Conservation (phyloP, 2,797 vertebrate species). For the Cephalopachus bancanus region DNA sequence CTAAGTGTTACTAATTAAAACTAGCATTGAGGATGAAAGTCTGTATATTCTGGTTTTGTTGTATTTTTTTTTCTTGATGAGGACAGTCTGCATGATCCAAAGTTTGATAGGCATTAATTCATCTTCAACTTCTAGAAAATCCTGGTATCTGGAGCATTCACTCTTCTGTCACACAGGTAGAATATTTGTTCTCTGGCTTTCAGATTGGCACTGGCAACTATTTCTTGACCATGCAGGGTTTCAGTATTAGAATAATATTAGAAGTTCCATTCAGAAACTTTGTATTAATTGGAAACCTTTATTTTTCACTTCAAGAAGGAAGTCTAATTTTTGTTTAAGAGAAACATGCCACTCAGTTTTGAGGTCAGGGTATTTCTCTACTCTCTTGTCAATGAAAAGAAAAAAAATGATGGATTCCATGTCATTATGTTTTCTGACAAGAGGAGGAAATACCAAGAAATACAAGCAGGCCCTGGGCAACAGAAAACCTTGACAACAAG, state of each 20-base stretch:
- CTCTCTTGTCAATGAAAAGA: not conserved
- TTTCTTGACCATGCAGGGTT: not conserved
- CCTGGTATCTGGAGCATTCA: not conserved
- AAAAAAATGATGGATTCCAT: not conserved
- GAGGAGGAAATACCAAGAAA: not conserved
- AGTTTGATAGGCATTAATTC: not conserved
- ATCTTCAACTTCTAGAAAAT: not conserved
- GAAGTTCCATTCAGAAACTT: not conserved
- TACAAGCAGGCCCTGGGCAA: not conserved
- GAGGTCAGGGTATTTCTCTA: not conserved
- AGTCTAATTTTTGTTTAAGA: conserved; percentile 15
- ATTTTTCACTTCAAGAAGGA: not conserved
- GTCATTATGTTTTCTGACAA: not conserved
- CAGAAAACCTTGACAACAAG: not conserved
- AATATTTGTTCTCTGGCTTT: not conserved
- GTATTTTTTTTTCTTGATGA: not conserved
- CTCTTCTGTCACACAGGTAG: not conserved
- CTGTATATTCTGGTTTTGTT: not conserved
- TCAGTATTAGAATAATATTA: not conserved
- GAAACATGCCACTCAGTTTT: not conserved
- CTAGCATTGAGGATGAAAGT: not conserved
- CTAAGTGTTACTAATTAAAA: conserved; percentile 10
- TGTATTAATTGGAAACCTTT: not conserved
- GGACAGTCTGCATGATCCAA: not conserved
- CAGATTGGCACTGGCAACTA: not conserved